Base-by-base conservation (phyloP, 2,797 vertebrate species). In the Carapus acus region DNA sequence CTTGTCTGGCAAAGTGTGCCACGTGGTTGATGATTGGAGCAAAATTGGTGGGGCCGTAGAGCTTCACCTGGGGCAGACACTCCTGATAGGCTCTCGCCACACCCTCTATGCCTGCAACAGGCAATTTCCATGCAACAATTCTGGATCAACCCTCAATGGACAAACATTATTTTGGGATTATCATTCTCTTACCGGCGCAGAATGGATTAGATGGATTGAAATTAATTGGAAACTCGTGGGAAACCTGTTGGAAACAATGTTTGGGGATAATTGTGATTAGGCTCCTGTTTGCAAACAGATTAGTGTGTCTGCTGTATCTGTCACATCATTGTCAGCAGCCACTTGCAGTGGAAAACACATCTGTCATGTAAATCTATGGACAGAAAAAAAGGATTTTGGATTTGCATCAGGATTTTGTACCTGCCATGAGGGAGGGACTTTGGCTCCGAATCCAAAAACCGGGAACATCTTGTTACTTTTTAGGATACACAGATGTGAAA, bases 1-100 rank as follows among this genome's bases (percentile, higher is more conserved):
- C 93, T 76, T 91, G 89, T 56, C 87, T 78, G 71, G 92, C 93
- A 68, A 94, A 91, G 43, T 66, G 82, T 52, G 92, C 87, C 18
- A 91, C 88, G 0, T 95, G 91, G 64, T 90, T 93, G 77, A 98
- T 98, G 53, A 98, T 87, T 2, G 94, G 95, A 78, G 94, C 83
- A 74, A 97, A 98, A 82, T 96, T 97, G 44, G 95, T 97, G 46
- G 95, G 95, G 8, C 94, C 95, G 45, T 93, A 97, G 18, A 98
- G 89, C 70, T 58, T 93, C 55, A 98, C 69, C 81, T 90, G 90
- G 58, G 94, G 93, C 43, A 98, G 87, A 65, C 95, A 98, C 38
- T 69, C 49, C 66, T 90, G 87, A 62, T 98, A 98, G 0, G 92
- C 91, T 13, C 87, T 79, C 67, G 93, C 79, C 53, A 98, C 88